A percentile compares a stretch with the other conserved stretches of the same genome.
Evolutionary conservation across 2,797 vertebrate species (phyloP).

Genomic region (Labeo calbasu): DNA sequence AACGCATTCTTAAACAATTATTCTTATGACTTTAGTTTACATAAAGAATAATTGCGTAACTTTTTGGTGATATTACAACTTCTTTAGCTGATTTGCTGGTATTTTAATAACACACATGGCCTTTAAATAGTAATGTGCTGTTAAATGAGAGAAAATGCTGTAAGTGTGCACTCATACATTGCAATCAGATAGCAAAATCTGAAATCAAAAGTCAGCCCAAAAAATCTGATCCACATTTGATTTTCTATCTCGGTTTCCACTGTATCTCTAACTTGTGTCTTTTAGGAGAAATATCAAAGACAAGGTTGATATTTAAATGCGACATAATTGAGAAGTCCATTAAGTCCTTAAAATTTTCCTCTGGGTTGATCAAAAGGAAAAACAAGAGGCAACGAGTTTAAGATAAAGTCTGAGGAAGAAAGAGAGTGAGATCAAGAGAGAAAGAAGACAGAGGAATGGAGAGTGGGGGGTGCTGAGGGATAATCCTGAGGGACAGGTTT

Average conservation of each 20-base stretch:
- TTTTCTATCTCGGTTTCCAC: not conserved
- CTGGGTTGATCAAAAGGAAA: constrained; percentile 30
- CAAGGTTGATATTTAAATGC: constrained; percentile 8
- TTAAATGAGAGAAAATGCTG: not conserved
- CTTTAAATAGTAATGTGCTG: not conserved
- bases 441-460: constrained; percentile 43
- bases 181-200: not conserved
- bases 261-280: not conserved
- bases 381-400: constrained; percentile 26
- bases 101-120: not conserved
- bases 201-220: not conserved
- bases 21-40: not conserved
- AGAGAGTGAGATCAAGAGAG: constrained; percentile 9
- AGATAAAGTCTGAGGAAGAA: constrained; percentile 39
- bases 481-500: constrained; percentile 60
- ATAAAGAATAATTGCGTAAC: not conserved
- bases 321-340: constrained; percentile 11
- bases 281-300: constrained; percentile 9
- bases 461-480: constrained; percentile 42
- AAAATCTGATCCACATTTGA: not conserved
- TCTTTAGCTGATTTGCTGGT: not conserved
- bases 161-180: not conserved
- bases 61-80: not conserved
- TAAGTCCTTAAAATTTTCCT: constrained; percentile 26
- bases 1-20: not conserved